Conservation (phyloP, 2,113 vertebrate species). For the Larimichthys polyactis region DNA sequence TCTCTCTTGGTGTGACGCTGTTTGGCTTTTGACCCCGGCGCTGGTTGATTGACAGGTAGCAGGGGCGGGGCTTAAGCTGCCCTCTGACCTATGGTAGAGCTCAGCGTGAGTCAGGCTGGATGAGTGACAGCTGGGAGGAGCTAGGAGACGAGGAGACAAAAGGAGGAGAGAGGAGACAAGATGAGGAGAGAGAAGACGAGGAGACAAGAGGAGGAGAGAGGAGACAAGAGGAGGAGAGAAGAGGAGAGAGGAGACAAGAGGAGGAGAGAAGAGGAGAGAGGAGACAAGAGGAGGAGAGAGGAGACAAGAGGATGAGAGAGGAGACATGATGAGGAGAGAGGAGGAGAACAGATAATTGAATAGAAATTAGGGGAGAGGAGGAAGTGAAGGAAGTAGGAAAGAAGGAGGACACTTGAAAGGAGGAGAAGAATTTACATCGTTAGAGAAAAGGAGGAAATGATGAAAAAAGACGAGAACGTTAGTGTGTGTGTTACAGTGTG, state of each 20-base stretch:
- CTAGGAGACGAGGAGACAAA: neutral
- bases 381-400: neutral
- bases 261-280: too few species aligned
- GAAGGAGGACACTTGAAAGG: too few species aligned
- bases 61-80: conserved; percentile 16
- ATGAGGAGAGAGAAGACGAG: too few species aligned
- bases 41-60: conserved; percentile 46
- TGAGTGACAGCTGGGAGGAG: conserved; percentile 47
- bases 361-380: neutral
- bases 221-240: too few species aligned
- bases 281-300: too few species aligned
- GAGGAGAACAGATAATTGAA: neutral
- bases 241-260: too few species aligned
- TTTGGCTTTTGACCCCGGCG: neutral
- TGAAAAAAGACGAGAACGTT: too few species aligned
- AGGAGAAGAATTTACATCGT: neutral
- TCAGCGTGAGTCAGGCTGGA: neutral
- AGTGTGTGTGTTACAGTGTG: too few species aligned
- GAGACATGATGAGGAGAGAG: too few species aligned
- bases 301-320: too few species aligned
- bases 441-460: neutral
- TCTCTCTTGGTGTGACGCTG: neutral
- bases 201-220: neutral
- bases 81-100: conserved; percentile 52
- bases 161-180: too few species aligned